phyloP scores from a whole-genome alignment of 1,140 invertebrate species.

The Ceratosolen fusciceps region DNA sequence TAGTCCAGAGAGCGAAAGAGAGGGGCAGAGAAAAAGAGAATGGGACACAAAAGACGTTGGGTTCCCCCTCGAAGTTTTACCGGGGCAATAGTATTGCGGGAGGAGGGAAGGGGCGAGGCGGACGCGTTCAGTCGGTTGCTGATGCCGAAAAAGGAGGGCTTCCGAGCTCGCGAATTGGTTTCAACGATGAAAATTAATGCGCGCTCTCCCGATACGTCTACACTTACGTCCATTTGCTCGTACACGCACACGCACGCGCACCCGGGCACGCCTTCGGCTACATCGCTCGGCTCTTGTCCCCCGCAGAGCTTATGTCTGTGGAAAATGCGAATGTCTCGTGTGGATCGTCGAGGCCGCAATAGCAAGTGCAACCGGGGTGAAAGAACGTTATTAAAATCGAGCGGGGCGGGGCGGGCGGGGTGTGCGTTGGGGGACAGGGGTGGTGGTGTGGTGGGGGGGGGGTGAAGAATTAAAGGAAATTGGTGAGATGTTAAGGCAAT shows the following conservation, averaged over 20 bases:
- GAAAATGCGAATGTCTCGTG: not conserved
- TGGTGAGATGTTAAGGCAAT: conserved; percentile 37
- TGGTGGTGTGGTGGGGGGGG: too few relatives aligned
- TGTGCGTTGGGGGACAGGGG: too few relatives aligned
- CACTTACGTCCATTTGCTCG: not conserved
- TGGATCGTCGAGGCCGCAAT: not conserved
- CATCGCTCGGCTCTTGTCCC: not conserved
- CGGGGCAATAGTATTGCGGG: conserved; percentile 25
- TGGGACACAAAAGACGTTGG: conserved; percentile 29
- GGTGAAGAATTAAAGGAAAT: conserved; percentile 46
- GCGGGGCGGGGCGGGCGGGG: too few relatives aligned
- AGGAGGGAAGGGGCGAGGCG: not conserved
- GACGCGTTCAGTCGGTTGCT: not conserved
- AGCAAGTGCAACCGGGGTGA: not conserved
- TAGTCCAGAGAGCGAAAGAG: not conserved
- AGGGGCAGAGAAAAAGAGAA: conserved; percentile 47
- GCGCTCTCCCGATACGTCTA: not conserved
- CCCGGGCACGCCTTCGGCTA: not conserved
- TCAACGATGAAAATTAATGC: conserved; percentile 48
- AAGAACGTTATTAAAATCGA: conserved; percentile 41
- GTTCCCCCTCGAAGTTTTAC: conserved; percentile 26
- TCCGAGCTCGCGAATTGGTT: conserved; percentile 45
- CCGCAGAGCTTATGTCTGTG: conserved; percentile 30
- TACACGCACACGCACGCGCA: not conserved
- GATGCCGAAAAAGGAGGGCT: conserved; percentile 13